A percentile compares a stretch with the other conserved stretches of the same genome.
These are phyloP conservation scores for Netelia melanura DNA, from an alignment of 2,888 invertebrate species.

Conservation along the genomic window DNA sequence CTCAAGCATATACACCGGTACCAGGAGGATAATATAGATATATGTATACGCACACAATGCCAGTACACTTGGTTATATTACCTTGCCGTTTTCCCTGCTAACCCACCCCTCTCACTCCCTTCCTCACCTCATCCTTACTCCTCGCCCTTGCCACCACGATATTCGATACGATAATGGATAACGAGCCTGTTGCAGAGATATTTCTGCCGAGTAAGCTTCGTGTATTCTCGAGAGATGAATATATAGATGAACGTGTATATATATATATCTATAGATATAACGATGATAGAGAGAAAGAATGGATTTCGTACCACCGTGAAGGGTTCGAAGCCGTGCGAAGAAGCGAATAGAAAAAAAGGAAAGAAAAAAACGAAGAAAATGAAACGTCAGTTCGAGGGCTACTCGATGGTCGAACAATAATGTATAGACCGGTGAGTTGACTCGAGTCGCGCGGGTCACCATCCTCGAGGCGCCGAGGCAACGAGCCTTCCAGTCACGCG, in stretches of 20 bases:
- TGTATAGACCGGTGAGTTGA: conserved; percentile 2
- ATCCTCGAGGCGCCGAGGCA: conserved; percentile 32
- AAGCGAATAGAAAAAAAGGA: conserved; percentile 61
- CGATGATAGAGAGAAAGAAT: conserved; percentile 34
- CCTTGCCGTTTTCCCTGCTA: background rate
- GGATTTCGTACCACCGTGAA: conserved; percentile 66
- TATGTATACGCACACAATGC: conserved; percentile 9
- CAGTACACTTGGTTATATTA: background rate
- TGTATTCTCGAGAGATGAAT: conserved; percentile 25
- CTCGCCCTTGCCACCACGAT: conserved; percentile 67
- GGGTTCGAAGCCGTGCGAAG: conserved; percentile 58
- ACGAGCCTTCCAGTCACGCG: conserved; percentile 49
- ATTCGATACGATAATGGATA: conserved; percentile 81
- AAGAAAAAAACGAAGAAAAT: conserved; percentile 17
- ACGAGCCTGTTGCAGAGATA: conserved; percentile 76
- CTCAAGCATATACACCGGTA: conserved; percentile 65
- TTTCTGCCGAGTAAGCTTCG: conserved; percentile 70
- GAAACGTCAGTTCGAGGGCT: conserved; percentile 25
- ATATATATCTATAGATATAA: conserved; percentile 24
- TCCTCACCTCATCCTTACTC: background rate
- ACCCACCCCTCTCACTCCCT: background rate
- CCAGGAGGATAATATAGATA: conserved; percentile 37
- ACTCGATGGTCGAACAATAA: background rate
- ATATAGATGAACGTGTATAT: conserved; percentile 15
- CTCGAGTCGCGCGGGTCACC: conserved; percentile 52